Evolutionary conservation across 92 coral and sea anemone genomes (phyloP), one percentile per base, ranked within the genome.

Genomic region (Hydrozoanthus gracilis): DNA sequence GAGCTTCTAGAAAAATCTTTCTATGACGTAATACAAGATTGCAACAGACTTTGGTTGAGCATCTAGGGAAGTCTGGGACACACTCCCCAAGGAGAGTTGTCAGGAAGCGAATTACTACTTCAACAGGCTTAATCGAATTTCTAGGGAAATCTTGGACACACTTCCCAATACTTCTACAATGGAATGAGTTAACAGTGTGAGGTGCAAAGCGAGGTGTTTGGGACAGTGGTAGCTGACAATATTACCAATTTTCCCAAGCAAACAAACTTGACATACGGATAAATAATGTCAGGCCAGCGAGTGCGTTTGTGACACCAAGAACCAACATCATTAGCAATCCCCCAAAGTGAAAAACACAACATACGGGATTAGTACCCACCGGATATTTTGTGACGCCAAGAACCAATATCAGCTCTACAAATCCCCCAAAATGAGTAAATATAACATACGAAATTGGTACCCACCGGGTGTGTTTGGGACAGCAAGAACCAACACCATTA

Each of bases 401-500:
- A 54, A 54, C 13, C 61, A 7, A 13, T 7, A 8, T 54, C 61
- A 54, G 62, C 8, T 13, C 61, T 8, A 27, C 39, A 27, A 27
- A 27, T 27, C 39, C 39, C 39, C 39, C 39, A 27, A 27, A 27
- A 27, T 27, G 39, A 67, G 8, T 44, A 74, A 4, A 20, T 0
- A 12, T 7, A 6, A 46, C 8, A 50, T 7, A 8, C 56, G 7
- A 7, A 5, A 9, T 46, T 62, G 9, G 45, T 44, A 16, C 71
- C 44, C 71, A 79, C 84, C 84, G 15, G 71, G 9, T 47, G 73
- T 79, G 6, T 62, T 79, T n/a, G 84, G 84, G 51, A 79, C 84
- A 17, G 84, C 60, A 20, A 79, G 84, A 9, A 79, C 84, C 60
- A 79, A 35, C 72, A 79, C 4, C 84, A 79, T 79, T 3, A 64